Percentiles rank a stretch among this genome's conserved stretches.
These are phyloP conservation scores for Prolemur simus DNA, from an alignment of 2,113 vertebrate genomes.

Conservation along the genomic window DNA sequence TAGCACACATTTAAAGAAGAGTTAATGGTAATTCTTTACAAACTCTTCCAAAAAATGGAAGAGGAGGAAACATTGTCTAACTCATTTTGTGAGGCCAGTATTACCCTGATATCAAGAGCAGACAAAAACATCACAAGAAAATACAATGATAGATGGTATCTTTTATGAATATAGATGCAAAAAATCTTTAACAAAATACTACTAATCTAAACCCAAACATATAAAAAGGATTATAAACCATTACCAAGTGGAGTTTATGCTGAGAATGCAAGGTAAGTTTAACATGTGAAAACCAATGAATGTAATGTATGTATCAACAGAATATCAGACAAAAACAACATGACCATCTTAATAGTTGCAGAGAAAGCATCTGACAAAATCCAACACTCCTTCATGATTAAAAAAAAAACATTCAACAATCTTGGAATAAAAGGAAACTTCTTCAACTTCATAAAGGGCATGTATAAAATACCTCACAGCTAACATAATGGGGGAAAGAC, in stretches of 20 bases:
- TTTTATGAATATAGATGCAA: not conserved
- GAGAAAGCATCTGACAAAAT: not conserved
- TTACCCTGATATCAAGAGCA: not conserved
- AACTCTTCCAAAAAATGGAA: not conserved
- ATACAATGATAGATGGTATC: not conserved
- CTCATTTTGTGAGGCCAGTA: not conserved
- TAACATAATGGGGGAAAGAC: not conserved
- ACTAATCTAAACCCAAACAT: not conserved
- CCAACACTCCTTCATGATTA: not conserved
- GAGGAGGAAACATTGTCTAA: not conserved
- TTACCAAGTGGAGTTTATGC: not conserved
- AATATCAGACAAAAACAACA: not conserved
- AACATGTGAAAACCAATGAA: not conserved
- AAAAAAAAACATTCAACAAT: not conserved
- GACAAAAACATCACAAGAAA: not conserved
- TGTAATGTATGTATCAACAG: not conserved
- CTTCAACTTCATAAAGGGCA: not conserved
- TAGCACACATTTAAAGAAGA: not conserved
- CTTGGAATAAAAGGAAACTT: not conserved
- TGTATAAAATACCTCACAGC: not conserved
- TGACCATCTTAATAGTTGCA: not conserved
- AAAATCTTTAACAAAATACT: not conserved
- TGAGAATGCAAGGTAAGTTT: not conserved
- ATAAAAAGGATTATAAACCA: not conserved
- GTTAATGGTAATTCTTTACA: not conserved